Percentiles rank a stretch among this genome's conserved stretches.
phyloP scores from a whole-genome alignment of 2,797 vertebrate genomes.

The Tiaroga cobitis region DNA sequence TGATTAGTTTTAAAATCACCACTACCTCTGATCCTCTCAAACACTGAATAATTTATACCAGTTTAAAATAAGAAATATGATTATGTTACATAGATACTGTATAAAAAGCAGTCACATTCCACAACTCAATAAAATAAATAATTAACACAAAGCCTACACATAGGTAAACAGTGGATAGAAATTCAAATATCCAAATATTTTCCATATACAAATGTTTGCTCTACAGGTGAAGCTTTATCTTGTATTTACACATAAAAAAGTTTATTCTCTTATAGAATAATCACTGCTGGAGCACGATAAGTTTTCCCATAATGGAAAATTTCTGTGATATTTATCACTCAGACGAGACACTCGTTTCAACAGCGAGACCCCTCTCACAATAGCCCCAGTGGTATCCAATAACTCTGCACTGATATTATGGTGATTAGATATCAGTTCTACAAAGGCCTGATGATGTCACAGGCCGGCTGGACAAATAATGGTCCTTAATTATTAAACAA shows the following conservation, averaged over 20 bases:
- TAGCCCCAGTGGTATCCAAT: conserved; percentile 74
- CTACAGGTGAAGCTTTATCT: background rate
- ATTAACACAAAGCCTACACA: background rate
- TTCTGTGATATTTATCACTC: conserved; percentile 47
- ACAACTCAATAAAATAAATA: background rate
- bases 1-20: background rate
- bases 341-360: conserved; percentile 46
- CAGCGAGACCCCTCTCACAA: conserved; percentile 73
- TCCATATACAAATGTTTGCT: background rate
- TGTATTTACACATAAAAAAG: background rate
- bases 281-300: background rate
- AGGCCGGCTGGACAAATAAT: conserved; percentile 75
- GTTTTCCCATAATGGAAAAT: conserved; percentile 54
- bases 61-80: background rate
- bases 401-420: conserved; percentile 76
- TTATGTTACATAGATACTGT: background rate
- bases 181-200: background rate
- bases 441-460: conserved; percentile 79
- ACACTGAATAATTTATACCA: conserved; percentile 4
- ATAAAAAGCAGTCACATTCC: background rate
- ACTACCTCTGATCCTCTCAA: background rate
- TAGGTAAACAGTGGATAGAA: background rate
- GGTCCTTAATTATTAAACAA: conserved; percentile 80
- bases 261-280: conserved; percentile 12
- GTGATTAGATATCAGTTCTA: conserved; percentile 77